Conservation (phyloP, 1,140 invertebrate genomes). For the Drosophila nigrodunni region DNA sequence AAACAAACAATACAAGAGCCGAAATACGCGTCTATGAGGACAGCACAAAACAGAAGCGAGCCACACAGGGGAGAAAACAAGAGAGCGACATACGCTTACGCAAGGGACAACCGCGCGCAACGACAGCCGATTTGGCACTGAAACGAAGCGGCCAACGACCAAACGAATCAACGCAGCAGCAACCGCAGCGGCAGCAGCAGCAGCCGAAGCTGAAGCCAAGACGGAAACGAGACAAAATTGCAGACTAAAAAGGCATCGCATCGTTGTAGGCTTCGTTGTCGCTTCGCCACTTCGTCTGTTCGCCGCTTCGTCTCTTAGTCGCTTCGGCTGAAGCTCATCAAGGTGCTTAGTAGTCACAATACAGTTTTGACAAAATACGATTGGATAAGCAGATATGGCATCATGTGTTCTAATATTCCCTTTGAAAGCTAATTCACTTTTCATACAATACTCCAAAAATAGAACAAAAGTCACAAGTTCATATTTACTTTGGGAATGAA, state of each 20-base stretch:
- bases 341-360: constrained; percentile 40
- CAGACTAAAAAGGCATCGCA: constrained; percentile 25
- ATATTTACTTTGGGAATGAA: constrained; percentile 10
- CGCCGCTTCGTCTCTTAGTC: constrained; percentile 6
- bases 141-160: constrained; percentile 28
- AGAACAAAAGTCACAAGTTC: constrained; percentile 6
- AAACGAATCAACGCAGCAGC: constrained; percentile 9
- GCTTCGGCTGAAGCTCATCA: constrained; percentile 41
- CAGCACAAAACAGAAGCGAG: constrained; percentile 12
- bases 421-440: constrained; percentile 39
- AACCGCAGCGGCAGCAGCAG: background rate
- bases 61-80: constrained; percentile 10
- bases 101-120: constrained; percentile 41
- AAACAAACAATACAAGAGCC: constrained; percentile 34
- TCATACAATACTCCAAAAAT: constrained; percentile 19
- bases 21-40: constrained; percentile 25
- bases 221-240: constrained; percentile 36
- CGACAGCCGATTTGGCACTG: constrained; percentile 61
- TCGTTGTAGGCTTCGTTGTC: constrained; percentile 31
- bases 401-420: constrained; percentile 44
- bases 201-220: constrained; percentile 20
- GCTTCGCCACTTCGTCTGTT: background rate
- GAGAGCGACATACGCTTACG: background rate
- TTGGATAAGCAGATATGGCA: constrained; percentile 47
- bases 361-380: constrained; percentile 44